Evolutionary conservation across 2,797 vertebrate species (phyloP), one percentile per base, ranked within the genome.

Genomic region (Choloepus didactylus): DNA sequence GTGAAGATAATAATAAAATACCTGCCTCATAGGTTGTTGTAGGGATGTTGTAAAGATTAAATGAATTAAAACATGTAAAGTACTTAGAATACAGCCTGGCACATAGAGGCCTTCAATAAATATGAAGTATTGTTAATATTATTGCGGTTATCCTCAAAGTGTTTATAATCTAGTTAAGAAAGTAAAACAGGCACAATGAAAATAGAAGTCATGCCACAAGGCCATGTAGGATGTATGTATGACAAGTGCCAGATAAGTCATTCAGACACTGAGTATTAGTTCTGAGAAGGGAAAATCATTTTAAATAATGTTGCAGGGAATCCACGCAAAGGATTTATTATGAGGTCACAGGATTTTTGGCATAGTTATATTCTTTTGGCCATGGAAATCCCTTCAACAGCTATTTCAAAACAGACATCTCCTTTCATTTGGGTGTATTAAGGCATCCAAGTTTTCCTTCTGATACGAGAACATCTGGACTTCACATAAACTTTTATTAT

Each of bases 261-360:
- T 54, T 72, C 76, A 38, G 83, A 95, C 69, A 75, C 27, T 38
- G 72, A 64, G 41, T 86, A 66, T 87, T 46, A 76, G 44, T 86
- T 94, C 79, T 91, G 59, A 96, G 89, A 76, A 91, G 14, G 31
- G 29, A 95, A 66, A 92, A 81, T 84, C 62, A 69, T 89, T 92
- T 81, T 80, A 94, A 85, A 66, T 82, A 82, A 80, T 46, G 38
- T 88, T 96, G 69, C 62, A 69, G 80, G 38, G 56, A 91, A 95
- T 93, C 25, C 27, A 21, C 76, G 67, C 72, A 88, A 87, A 19
- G 69, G 62, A 73, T 75, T 73, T 79, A 72, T 97, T 93, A 95
- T 83, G 89, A 87, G 54, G 89, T 64, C 91, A 87, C 56, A 64
- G 66, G 51, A 93, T 46, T 94, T 95, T 92, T 94, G 75, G 29